Conservation (phyloP, 2,888 invertebrate species). For the Odontocerum albicorne region DNA sequence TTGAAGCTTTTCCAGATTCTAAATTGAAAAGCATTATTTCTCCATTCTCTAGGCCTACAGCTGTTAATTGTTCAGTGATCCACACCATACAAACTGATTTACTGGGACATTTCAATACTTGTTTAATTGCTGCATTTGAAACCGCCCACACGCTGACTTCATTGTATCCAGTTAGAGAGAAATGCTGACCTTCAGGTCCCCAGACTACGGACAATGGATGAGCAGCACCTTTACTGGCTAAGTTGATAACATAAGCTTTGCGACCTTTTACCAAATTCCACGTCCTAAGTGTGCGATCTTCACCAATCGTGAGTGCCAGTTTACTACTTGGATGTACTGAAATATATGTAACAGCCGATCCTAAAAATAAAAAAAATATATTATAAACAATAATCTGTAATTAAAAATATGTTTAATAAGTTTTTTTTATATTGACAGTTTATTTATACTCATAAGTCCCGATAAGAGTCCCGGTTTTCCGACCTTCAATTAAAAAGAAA, state of each 20-base stretch:
- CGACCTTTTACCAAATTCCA: slow-evolving; percentile 95
- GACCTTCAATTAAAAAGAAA: no score
- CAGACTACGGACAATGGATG: slow-evolving; percentile 62
- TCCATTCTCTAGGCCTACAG: slow-evolving; percentile 77
- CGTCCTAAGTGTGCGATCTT: slow-evolving; percentile 80
- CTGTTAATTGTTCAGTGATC: slow-evolving; percentile 62
- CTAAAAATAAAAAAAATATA: slow-evolving; percentile 41
- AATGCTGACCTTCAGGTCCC: slow-evolving; percentile 76
- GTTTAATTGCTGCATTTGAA: slow-evolving; percentile 71
- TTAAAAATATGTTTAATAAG: no score
- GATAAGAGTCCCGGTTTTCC: no score
- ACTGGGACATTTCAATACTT: slow-evolving; percentile 65
- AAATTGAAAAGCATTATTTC: slow-evolving; percentile 62
- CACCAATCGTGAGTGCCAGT: slow-evolving; percentile 82
- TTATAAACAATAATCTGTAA: slow-evolving; percentile 1
- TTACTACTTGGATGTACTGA: slow-evolving; percentile 89
- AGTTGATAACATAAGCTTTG: slow-evolving; percentile 86
- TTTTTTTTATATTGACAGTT: no score
- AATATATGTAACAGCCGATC: slow-evolving; percentile 69
- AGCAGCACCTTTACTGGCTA: slow-evolving; percentile 66
- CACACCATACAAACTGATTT: slow-evolving; percentile 74
- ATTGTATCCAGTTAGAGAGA: slow-evolving; percentile 72
- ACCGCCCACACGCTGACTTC: slow-evolving; percentile 80
- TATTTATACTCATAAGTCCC: no score
- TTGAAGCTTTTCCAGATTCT: slow-evolving; percentile 51